Conservation (phyloP, 2,888 invertebrate species). For the Torymus texanus region DNA sequence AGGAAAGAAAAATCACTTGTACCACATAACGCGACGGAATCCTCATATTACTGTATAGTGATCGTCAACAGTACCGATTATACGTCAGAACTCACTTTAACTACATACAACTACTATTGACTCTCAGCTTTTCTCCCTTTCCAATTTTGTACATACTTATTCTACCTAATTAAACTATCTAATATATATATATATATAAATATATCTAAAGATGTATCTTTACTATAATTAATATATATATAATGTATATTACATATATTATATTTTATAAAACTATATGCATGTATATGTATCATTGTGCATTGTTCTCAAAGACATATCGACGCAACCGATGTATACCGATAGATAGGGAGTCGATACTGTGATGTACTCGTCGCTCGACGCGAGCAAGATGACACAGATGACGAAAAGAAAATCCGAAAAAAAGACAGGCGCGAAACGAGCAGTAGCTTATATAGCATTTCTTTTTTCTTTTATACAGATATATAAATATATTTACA, state of each 20-base stretch:
- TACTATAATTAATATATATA: conserved; percentile 9
- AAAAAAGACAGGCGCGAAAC: not conserved
- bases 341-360: conserved; percentile 20
- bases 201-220: not conserved
- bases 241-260: conserved; percentile 16
- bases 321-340: not conserved
- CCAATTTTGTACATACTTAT: conserved; percentile 37
- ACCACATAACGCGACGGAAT: not conserved
- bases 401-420: conserved; percentile 3
- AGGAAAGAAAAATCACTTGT: too few relatives aligned
- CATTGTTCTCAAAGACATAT: conserved; percentile 26
- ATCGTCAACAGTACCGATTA: conserved; percentile 15
- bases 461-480: conserved; percentile 29
- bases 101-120: not conserved
- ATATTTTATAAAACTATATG: conserved; percentile 11
- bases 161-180: conserved; percentile 20
- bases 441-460: conserved; percentile 26
- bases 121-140: conserved; percentile 5
- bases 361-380: not conserved
- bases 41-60: not conserved
- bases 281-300: conserved; percentile 39
- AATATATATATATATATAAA: too few relatives aligned
- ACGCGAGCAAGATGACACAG: conserved; percentile 10
- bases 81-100: not conserved
- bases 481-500: conserved; percentile 1